phyloP scores from a whole-genome alignment of 2,888 invertebrate species.

The Frankliniella intonsa region DNA sequence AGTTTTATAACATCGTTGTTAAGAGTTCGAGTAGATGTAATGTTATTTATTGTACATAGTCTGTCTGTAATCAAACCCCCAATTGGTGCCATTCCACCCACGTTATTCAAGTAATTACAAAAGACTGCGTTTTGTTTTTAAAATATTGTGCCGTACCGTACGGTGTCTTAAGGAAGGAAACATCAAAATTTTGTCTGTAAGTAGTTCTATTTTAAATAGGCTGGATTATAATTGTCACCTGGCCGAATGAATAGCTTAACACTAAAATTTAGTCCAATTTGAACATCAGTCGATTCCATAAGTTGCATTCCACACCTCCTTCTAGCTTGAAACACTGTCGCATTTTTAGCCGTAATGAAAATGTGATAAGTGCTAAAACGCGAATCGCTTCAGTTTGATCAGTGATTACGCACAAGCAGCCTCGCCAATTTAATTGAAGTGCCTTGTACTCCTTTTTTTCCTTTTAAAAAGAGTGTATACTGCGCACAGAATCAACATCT shows the following conservation, averaged over 20 bases:
- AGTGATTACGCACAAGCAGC: too few species aligned
- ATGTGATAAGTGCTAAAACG: neutral
- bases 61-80: conserved; percentile 1
- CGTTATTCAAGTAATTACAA: too few species aligned
- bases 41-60: neutral
- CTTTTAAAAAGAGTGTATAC: neutral
- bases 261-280: neutral
- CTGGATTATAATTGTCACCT: neutral
- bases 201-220: too few species aligned
- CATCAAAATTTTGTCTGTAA: too few species aligned
- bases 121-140: too few species aligned
- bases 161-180: too few species aligned
- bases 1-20: neutral
- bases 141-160: too few species aligned
- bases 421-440: neutral
- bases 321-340: neutral
- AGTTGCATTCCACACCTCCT: too few species aligned
- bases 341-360: neutral
- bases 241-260: neutral
- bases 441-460: neutral
- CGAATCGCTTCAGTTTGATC: too few species aligned
- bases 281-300: too few species aligned
- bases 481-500: neutral
- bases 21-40: neutral
- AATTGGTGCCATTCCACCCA: neutral